phyloP scores from a whole-genome alignment of 2,888 invertebrate genomes.

The Stenolophus ochropezus region DNA sequence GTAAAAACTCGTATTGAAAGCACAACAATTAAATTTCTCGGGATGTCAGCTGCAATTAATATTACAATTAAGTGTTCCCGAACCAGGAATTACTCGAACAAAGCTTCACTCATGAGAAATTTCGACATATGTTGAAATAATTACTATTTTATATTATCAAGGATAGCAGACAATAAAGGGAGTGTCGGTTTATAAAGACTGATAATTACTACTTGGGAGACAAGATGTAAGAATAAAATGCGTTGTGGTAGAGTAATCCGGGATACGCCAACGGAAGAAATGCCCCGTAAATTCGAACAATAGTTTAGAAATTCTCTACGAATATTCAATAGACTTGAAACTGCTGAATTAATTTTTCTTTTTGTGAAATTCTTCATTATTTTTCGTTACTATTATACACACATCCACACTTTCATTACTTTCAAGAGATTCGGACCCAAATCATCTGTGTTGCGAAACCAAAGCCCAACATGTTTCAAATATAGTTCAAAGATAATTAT shows the following conservation, averaged over 20 bases:
- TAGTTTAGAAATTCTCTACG: too few relatives aligned
- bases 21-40: not conserved
- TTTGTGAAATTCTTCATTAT: too few relatives aligned
- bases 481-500: too few relatives aligned
- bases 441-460: too few relatives aligned
- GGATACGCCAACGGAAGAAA: slow-evolving; percentile 2
- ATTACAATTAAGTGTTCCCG: not conserved
- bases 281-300: not conserved
- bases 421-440: too few relatives aligned
- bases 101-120: slow-evolving; percentile 23
- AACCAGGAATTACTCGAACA: not conserved
- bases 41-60: not conserved
- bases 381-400: too few relatives aligned
- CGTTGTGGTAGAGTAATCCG: slow-evolving; percentile 10
- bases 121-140: slow-evolving; percentile 41
- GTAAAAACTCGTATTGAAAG: not conserved
- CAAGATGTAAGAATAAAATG: slow-evolving; percentile 17
- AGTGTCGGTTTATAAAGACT: not conserved
- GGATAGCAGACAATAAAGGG: slow-evolving; percentile 6
- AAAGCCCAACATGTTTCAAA: too few relatives aligned
- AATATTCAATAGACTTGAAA: too few relatives aligned
- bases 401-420: too few relatives aligned
- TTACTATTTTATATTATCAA: slow-evolving; percentile 30
- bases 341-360: too few relatives aligned
- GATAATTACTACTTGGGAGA: not conserved